Evolutionary conservation across 2,797 vertebrate species (phyloP).

Genomic region (Dromococcyx pavoninus): DNA sequence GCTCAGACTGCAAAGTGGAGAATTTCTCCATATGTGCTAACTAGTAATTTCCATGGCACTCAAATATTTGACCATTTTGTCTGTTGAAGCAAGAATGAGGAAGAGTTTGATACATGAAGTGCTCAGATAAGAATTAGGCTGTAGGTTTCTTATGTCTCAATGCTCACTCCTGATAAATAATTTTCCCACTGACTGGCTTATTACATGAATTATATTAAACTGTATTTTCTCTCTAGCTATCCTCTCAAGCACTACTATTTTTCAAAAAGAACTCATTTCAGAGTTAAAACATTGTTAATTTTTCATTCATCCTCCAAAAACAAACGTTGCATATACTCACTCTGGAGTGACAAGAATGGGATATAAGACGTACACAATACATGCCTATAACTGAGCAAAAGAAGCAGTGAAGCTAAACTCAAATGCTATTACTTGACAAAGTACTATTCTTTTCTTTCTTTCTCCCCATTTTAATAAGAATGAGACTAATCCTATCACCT

Average conservation of each 20-base stretch:
- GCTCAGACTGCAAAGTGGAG: neutral
- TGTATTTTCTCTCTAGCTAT: neutral
- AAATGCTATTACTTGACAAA: neutral
- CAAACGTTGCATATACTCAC: neutral
- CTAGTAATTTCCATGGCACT: neutral
- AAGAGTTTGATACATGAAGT: neutral
- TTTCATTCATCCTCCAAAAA: neutral
- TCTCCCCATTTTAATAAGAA: neutral
- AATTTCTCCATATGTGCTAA: neutral
- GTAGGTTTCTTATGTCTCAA: neutral
- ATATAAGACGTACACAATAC: neutral
- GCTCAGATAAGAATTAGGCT: neutral
- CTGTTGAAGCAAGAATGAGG: neutral
- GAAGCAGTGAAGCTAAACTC: neutral
- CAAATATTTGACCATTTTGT: neutral
- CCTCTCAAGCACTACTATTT: neutral
- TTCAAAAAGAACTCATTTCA: neutral
- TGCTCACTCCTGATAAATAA: neutral
- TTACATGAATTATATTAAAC: neutral
- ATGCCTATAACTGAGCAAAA: neutral
- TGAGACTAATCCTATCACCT: neutral
- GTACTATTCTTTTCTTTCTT: fast-evolving
- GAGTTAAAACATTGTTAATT: neutral
- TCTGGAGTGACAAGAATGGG: neutral
- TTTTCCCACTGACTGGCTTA: neutral